Evolutionary conservation across 2,797 vertebrate species (phyloP).

Genomic region (Leucoraja ocellata): DNA sequence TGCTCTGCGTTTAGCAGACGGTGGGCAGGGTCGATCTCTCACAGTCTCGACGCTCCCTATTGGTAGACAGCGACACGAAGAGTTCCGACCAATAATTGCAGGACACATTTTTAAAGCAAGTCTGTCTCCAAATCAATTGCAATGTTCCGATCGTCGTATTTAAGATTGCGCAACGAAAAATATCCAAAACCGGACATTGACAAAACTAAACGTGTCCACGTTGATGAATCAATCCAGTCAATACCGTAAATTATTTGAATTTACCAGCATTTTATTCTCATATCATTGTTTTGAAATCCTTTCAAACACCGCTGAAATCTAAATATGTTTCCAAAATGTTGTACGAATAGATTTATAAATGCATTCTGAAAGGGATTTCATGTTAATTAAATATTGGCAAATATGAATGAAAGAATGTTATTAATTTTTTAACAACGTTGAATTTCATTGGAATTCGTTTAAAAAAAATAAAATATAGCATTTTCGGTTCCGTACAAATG

Average conservation of each 20-base stretch:
- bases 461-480: background rate
- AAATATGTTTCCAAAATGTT: no score
- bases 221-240: no score
- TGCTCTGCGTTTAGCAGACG: background rate
- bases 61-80: slow-evolving; percentile 17
- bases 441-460: no score
- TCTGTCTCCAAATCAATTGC: background rate
- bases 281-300: no score
- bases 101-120: background rate
- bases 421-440: no score
- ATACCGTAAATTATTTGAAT: no score
- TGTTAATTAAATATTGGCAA: background rate
- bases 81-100: background rate
- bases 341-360: no score
- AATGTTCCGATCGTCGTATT: background rate
- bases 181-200: background rate
- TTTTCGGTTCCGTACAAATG: background rate
- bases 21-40: background rate
- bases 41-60: background rate
- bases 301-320: no score
- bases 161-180: background rate
- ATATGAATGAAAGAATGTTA: background rate
- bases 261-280: no score
- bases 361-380: no score
- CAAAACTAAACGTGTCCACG: background rate